Evolutionary conservation across 2,113 vertebrate species (phyloP), one percentile per base, ranked within the genome.

Genomic region (Notechis scutatus): DNA sequence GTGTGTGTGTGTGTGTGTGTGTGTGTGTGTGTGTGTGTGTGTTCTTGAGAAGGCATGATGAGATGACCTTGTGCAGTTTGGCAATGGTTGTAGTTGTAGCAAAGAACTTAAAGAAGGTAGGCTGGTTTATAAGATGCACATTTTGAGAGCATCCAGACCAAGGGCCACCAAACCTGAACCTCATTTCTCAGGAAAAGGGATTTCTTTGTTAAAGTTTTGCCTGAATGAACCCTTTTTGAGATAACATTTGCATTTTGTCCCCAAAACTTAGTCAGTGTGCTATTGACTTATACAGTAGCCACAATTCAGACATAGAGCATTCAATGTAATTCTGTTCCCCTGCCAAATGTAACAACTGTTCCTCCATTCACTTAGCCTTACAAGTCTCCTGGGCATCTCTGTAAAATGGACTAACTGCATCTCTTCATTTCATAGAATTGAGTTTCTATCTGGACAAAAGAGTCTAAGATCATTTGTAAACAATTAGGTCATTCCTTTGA

Each of bases 371-470:
- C 45, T 94, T 21, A 26, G 1, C 74, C 91, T 92, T 95, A 59
- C 92, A 94, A 94, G 56, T 34, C 55, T 94, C 55, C 55, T 74
- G 88, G 92, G 91, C 50, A 89, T 95, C 85, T 93, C 29, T 47
- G 87, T 89, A 93, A 90, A 91, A 91, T 0, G 14, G 14, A 50
- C 81, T 91, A 0, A 0, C 11, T 91, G 39, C 74, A n/a, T 74
- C 29, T 34, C n/a, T 34, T 34, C 1, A 1, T 91, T 57, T 90
- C 92, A 92, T 20, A 55, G 42, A 54, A 91, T 92, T 42, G 1
- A 59, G 87, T 0, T 50, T 2, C 59, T 64, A 94, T 95, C 90
- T 92, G 91, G 95, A 92, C 0, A 0, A 81, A 95, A 93, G 86
- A 56, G 56, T 91, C 39, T n/a, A 56, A 96, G 93, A 81, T 42